Evolutionary conservation across 2,888 invertebrate species (phyloP), one percentile per base, ranked within the genome.

Genomic region (Tipula vernalis): DNA sequence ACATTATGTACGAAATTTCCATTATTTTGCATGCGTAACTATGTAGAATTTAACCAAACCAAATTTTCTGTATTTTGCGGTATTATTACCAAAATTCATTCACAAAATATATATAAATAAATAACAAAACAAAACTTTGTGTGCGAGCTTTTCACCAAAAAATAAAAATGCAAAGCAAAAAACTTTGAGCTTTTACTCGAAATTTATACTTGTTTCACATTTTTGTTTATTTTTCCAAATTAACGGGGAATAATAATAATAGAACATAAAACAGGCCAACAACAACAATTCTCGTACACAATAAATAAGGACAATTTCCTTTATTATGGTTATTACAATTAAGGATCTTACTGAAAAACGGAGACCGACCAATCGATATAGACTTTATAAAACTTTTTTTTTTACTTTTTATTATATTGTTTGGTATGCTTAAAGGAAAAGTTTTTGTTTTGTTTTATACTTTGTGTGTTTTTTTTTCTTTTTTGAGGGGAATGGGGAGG

Each of bases 261-360:
- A 57, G 57, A 57, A 57, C 57, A 15, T 57, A 57, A 57, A 57
- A 57, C 57, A 57, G 15, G 71, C 10, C 28, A 28, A 71, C 6
- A 71, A 71, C 71, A 71, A 71, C 71, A 71, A 71, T 71, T 71
- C 10, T 28, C 71, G 8, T 18, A 28, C 3, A 39, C 28, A 71
- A 71, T 71, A 71, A 71, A 71, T 71, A 71, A 71, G 71, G 71
- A 71, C 71, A 28, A 28, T 71, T 71, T 71, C 71, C 71, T 71
- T 71, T 71, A 71, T 71, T 71, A 71, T 71, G 71, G 71, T 71
- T 71, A 71, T 71, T 71, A 71, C 71, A 71, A 71, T 71, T 71
- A 71, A 71, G 71, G 71, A 71, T 71, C 71, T 18, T 71, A 71
- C 71, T 71, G 71, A 28, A 18, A 71, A 18, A 71, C 28, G 28